phyloP scores from a whole-genome alignment of 2,113 vertebrate genomes.

The Centropus bengalensis region DNA sequence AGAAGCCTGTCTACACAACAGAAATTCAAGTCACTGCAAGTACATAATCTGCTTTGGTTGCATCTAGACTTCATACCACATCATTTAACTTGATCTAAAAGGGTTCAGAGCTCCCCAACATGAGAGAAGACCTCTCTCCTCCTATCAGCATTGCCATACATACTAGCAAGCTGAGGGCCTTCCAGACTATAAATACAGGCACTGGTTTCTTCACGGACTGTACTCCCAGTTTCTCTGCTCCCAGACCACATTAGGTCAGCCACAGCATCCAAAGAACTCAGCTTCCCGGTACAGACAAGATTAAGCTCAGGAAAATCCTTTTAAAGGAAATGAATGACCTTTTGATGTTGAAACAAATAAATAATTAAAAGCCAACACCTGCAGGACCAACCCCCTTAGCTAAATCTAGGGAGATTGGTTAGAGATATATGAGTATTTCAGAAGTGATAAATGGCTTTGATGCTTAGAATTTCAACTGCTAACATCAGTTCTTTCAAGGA shows the following conservation, averaged over 20 bases:
- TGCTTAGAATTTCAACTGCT: constrained; percentile 30
- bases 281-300: neutral
- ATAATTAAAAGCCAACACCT: neutral
- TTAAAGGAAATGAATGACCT: neutral
- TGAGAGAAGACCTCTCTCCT: neutral
- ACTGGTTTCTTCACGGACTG: neutral
- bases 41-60: neutral
- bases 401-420: neutral
- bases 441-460: constrained; percentile 1
- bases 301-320: neutral
- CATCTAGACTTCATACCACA: neutral
- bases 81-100: neutral
- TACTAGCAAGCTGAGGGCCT: neutral
- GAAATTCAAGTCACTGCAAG: neutral
- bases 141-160: neutral
- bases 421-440: neutral
- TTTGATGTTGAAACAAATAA: constrained; percentile 9
- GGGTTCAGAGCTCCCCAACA: neutral
- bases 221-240: neutral
- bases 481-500: neutral
- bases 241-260: neutral
- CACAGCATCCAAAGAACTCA: neutral
- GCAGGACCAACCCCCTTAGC: neutral
- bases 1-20: neutral
- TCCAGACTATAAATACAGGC: neutral